Evolutionary conservation across 2,113 vertebrate species (phyloP).

Genomic region (Bubo blakistoni): DNA sequence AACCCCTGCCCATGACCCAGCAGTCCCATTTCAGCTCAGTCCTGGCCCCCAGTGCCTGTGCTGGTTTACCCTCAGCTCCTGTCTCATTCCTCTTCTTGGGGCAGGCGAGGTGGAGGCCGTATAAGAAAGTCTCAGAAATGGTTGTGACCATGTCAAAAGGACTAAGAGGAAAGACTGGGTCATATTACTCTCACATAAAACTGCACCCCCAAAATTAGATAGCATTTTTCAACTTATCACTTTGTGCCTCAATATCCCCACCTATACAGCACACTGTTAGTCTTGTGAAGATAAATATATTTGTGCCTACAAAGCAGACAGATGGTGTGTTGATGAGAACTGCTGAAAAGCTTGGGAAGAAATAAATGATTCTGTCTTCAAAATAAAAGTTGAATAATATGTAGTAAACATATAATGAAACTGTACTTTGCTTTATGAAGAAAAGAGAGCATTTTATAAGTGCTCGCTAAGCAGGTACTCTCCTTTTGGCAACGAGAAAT

Average conservation of each 20-base stretch:
- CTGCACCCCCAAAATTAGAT: rapidly evolving
- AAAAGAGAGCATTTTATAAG: neutral
- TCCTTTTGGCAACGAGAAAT: neutral
- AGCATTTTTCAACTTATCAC: neutral
- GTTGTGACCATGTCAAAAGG: neutral
- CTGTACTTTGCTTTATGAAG: neutral
- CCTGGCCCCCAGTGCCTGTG: rapidly evolving
- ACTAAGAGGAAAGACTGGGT: neutral
- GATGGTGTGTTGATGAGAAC: constrained; percentile 26
- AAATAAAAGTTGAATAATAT: constrained; percentile 39
- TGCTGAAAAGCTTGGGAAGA: constrained; percentile 22
- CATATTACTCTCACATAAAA: neutral
- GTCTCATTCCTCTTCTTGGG: neutral
- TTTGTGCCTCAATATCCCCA: neutral
- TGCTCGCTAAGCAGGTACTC: neutral
- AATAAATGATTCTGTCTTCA: constrained; percentile 29
- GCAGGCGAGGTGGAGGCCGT: neutral
- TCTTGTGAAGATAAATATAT: constrained; percentile 12
- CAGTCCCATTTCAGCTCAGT: neutral
- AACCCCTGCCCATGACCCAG: too few relatives aligned
- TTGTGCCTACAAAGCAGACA: constrained; percentile 6
- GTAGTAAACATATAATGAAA: neutral
- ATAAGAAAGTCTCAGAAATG: neutral
- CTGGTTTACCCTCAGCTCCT: neutral
- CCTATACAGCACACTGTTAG: neutral